phyloP scores from a whole-genome alignment of 2,888 invertebrate species.

The Adineta ricciae region DNA sequence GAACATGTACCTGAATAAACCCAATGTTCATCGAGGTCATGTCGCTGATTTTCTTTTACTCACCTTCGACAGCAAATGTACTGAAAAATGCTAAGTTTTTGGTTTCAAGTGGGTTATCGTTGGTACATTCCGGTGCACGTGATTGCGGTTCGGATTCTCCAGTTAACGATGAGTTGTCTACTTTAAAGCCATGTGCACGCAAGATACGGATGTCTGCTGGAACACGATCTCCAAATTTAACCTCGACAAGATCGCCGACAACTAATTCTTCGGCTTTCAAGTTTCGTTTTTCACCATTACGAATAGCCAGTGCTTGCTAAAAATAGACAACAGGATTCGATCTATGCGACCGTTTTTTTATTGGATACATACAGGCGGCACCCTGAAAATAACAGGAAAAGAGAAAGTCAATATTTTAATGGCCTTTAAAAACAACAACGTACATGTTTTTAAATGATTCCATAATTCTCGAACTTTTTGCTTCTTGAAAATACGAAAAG shows the following conservation, averaged over 20 bases:
- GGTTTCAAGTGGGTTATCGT: conserved; percentile 65
- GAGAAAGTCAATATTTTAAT: not conserved
- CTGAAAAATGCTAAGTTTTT: conserved; percentile 70
- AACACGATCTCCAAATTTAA: conserved; percentile 35
- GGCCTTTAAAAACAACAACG: not conserved
- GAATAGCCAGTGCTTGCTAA: conserved; percentile 38
- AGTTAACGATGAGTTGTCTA: conserved; percentile 62
- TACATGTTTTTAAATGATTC: conserved; percentile 93
- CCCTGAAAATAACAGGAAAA: not conserved
- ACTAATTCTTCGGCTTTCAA: conserved; percentile 35
- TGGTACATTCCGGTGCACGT: conserved; percentile 59
- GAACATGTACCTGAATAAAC: conserved; percentile 39
- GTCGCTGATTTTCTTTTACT: not conserved
- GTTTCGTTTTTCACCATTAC: conserved; percentile 35
- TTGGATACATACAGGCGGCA: not conserved
- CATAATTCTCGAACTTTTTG: conserved; percentile 96
- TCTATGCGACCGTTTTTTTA: not conserved
- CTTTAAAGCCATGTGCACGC: conserved; percentile 83
- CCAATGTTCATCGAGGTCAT: not conserved
- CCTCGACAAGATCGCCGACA: conserved; percentile 35
- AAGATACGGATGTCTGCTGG: conserved; percentile 85
- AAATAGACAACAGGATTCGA: conserved; percentile 42
- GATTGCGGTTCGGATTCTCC: conserved; percentile 66
- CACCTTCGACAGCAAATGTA: conserved; percentile 64
- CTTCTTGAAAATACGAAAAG: conserved; percentile 94